These are phyloP conservation scores for Blastomussa wellsi DNA, from an alignment of 92 coral and sea anemone species.

Conservation along the genomic window DNA sequence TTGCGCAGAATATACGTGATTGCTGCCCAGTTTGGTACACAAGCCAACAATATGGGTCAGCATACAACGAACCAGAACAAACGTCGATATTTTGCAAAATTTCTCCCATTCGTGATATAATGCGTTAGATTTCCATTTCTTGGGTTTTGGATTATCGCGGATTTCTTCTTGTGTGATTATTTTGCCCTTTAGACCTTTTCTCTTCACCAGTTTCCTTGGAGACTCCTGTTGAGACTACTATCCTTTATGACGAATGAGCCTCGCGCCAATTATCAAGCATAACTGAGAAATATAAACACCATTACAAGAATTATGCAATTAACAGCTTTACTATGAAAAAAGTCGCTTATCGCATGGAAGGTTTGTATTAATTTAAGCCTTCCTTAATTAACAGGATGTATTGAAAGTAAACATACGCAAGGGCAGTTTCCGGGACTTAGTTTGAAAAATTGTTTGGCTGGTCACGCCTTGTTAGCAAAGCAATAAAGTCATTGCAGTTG, in stretches of 20 bases:
- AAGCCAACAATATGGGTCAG: no score
- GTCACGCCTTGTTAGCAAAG: not conserved
- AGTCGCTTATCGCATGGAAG: conserved; percentile 1
- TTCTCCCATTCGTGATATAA: not conserved
- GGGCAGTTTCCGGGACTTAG: not conserved
- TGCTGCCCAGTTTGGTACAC: not conserved
- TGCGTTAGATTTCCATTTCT: not conserved
- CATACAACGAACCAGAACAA: no score
- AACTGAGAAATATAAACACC: not conserved
- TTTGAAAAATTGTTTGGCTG: not conserved
- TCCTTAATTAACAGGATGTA: not conserved
- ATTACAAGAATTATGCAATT: not conserved
- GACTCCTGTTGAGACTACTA: not conserved
- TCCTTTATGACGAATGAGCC: not conserved
- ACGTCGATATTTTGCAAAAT: no score
- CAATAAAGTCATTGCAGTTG: not conserved
- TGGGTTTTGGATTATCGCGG: not conserved
- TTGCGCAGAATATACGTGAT: not conserved
- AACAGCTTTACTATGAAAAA: not conserved
- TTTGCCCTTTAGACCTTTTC: not conserved
- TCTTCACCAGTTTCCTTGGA: not conserved
- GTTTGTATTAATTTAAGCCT: not conserved
- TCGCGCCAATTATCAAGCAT: not conserved
- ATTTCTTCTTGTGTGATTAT: not conserved
- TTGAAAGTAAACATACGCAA: not conserved